Base-by-base conservation (phyloP, 92 coral and sea anemone genomes). In the Desmophyllum pertusum region DNA sequence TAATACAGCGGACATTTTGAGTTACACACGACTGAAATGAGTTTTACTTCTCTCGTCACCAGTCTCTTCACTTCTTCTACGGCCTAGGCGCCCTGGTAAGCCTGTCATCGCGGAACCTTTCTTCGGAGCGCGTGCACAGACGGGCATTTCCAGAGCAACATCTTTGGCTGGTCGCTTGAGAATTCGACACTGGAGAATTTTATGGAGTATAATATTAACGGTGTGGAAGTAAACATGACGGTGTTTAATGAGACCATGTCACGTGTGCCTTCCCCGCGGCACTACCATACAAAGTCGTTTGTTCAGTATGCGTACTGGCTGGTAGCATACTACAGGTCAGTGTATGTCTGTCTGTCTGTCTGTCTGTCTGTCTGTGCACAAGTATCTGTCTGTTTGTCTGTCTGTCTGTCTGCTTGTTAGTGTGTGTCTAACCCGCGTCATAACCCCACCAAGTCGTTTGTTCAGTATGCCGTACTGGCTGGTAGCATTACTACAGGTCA, bases 271-370 rank as follows among this genome's bases (percentile, higher is more conserved):
- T 33, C 83, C 0, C 53, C 83, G 30, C 77, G 77, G 4, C 81
- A 79, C 63, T 38, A 29, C 25, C 86, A 88, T n/a, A 72, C 92
- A 0, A 81, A 67, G 87, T 85, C 98, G 1, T 92, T 84, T 76
- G 99, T 97, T 11, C 99, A 97, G 87, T 97, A 90, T 70, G 99
- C 98, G 30, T 97, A 94, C 64, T 97, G 99, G 99, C 78, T 94
- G 8, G 94, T 95, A 2, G 98, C 98, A n/a, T 93, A 17, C 75
- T 97, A 50, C 98, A 94, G 98, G 99, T 96, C 31, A 79, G 84
- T 29, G 45, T 38, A 51, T 7, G 1, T 30, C 14, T 81, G 46
- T 70, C 50, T 37, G 45, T 36, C 50, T 69, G 11, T 8, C 4
- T 18, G 71, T 0, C 23, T 55, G 43, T 76, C 36, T 68, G 75